Evolutionary conservation across 2,888 invertebrate species (phyloP).

Genomic region (Synanthedon formicaeformis): DNA sequence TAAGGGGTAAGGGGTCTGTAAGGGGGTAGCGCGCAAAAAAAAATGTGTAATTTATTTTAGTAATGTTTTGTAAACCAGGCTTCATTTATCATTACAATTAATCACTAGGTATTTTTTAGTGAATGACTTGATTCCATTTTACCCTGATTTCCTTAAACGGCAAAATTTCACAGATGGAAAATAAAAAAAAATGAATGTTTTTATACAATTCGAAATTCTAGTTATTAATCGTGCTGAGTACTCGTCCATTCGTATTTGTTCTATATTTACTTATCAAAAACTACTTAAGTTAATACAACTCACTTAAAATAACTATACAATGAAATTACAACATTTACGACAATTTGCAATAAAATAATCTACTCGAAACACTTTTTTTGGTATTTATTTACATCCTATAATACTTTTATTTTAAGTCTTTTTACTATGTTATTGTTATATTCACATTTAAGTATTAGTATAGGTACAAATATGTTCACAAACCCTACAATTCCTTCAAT

Average conservation of each 20-base stretch:
- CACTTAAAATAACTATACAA: slow-evolving; percentile 61
- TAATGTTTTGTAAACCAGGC: no score
- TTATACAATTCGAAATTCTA: background rate
- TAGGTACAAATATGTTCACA: slow-evolving; percentile 38
- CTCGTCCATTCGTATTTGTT: slow-evolving; percentile 47
- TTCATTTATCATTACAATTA: no score
- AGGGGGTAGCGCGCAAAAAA: no score
- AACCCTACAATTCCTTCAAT: slow-evolving; percentile 38
- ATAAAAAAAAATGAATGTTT: background rate
- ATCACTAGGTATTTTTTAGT: no score
- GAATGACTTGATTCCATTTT: slow-evolving; percentile 19
- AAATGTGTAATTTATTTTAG: no score
- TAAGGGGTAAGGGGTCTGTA: no score
- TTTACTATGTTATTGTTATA: slow-evolving; percentile 62
- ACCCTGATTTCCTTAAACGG: slow-evolving; percentile 55
- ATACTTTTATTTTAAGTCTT: slow-evolving; percentile 39
- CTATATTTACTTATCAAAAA: slow-evolving; percentile 68
- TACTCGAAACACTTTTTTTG: slow-evolving; percentile 47
- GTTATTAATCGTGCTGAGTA: slow-evolving; percentile 16
- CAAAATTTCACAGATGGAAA: background rate
- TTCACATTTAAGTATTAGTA: slow-evolving; percentile 29
- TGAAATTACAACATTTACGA: slow-evolving; percentile 51
- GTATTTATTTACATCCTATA: slow-evolving; percentile 44
- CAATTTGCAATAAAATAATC: slow-evolving; percentile 15
- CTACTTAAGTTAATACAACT: slow-evolving; percentile 56